Conservation (phyloP, 2,888 invertebrate species). For the Enchytraeus crypticus region DNA sequence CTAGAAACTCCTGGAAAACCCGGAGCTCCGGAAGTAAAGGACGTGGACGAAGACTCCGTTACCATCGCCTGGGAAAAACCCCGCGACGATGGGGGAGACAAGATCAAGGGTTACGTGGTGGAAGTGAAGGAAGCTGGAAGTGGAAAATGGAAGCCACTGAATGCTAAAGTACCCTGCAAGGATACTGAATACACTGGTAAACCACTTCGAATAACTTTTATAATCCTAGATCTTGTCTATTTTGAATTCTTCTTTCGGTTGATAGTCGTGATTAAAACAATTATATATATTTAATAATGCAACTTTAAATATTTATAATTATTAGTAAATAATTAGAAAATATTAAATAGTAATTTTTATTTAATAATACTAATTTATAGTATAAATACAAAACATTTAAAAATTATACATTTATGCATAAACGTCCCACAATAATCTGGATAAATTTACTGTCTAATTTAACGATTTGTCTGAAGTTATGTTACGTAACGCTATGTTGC, state of each 20-base stretch:
- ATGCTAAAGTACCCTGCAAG: conserved; percentile 67
- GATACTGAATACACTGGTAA: conserved; percentile 58
- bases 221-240: not conserved
- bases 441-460: too few species aligned
- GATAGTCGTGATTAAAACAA: not conserved
- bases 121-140: conserved; percentile 59
- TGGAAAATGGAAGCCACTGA: conserved; percentile 62
- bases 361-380: too few species aligned
- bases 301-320: too few species aligned
- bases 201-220: not conserved
- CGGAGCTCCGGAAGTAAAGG: conserved; percentile 75
- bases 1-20: conserved; percentile 69
- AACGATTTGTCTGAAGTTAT: too few species aligned
- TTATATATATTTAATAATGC: too few species aligned
- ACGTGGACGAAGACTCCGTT: conserved; percentile 77
- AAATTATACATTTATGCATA: too few species aligned
- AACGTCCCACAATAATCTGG: too few species aligned
- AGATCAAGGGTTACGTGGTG: conserved; percentile 65
- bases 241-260: not conserved
- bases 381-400: too few species aligned
- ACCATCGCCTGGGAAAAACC: conserved; percentile 91
- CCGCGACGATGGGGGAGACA: conserved; percentile 78
- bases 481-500: too few species aligned
- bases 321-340: too few species aligned
- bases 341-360: too few species aligned